A percentile compares a stretch with the other conserved stretches of the same genome.
Conservation (phyloP, 2,888 invertebrate genomes). For the Eristalinus aeneus region DNA sequence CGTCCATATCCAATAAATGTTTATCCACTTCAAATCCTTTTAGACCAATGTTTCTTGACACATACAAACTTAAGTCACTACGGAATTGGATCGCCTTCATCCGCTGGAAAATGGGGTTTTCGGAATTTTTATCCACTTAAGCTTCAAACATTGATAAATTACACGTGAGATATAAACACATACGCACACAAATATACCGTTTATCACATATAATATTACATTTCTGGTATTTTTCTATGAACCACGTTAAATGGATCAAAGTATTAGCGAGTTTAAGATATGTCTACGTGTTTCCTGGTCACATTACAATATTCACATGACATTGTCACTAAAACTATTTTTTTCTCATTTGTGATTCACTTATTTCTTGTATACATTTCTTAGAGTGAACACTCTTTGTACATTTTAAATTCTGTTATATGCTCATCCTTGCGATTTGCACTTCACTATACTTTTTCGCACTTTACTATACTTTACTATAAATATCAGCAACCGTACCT, state of each 20-base stretch:
- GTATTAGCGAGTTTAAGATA: conserved; percentile 40
- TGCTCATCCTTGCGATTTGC: too few relatives aligned
- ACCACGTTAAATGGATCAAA: conserved; percentile 38
- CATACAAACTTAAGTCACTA: conserved; percentile 2
- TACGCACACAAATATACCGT: conserved; percentile 36
- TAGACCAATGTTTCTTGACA: neutral
- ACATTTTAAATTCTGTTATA: too few relatives aligned
- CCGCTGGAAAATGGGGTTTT: neutral
- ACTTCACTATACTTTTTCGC: too few relatives aligned
- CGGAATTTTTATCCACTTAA: conserved; percentile 41
- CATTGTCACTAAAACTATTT: conserved; percentile 61
- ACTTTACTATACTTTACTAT: too few relatives aligned
- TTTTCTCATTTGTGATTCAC: conserved; percentile 34
- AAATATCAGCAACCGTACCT: too few relatives aligned
- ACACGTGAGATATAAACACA: conserved; percentile 28
- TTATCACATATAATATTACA: neutral
- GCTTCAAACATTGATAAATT: conserved; percentile 57
- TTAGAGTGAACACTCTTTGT: too few relatives aligned
- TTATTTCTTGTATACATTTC: conserved; percentile 27
- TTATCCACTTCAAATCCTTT: conserved; percentile 40
- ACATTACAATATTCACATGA: conserved; percentile 66
- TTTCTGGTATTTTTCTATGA: neutral
- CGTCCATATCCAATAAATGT: conserved; percentile 32
- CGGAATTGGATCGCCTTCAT: conserved; percentile 28
- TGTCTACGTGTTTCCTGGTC: conserved; percentile 21